Conservation (phyloP, 2,113 vertebrate species). For the Eurystomus gularis region DNA sequence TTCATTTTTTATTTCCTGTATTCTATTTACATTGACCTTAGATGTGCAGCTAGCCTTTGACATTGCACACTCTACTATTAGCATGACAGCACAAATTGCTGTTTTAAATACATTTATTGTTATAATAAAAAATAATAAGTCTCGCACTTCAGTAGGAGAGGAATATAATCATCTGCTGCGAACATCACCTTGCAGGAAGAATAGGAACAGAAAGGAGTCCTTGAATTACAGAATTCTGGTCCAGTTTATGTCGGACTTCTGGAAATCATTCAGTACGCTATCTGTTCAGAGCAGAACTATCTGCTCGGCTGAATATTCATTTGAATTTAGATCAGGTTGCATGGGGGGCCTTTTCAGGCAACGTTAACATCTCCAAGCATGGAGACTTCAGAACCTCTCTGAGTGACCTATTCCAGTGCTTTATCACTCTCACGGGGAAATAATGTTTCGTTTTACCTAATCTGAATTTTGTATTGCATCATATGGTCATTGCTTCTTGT, state of each 20-base stretch:
- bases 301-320: neutral
- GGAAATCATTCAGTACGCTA: neutral
- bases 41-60: neutral
- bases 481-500: neutral
- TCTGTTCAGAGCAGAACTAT: neutral
- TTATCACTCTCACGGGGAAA: accelerated
- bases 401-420: neutral
- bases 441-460: neutral
- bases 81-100: neutral
- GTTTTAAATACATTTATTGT: neutral
- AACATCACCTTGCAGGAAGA: neutral
- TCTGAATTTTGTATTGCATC: neutral
- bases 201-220: neutral
- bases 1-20: neutral
- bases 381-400: neutral
- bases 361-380: neutral
- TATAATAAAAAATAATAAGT: neutral
- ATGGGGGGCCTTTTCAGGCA: neutral
- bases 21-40: neutral
- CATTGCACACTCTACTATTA: neutral
- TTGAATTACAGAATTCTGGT: neutral
- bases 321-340: neutral
- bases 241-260: neutral
- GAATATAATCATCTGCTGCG: neutral
- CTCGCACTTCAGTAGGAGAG: neutral